Percentiles rank a stretch among this genome's conserved stretches.
Conservation (phyloP, 2,797 vertebrate genomes). For the Chrosomus eos region DNA sequence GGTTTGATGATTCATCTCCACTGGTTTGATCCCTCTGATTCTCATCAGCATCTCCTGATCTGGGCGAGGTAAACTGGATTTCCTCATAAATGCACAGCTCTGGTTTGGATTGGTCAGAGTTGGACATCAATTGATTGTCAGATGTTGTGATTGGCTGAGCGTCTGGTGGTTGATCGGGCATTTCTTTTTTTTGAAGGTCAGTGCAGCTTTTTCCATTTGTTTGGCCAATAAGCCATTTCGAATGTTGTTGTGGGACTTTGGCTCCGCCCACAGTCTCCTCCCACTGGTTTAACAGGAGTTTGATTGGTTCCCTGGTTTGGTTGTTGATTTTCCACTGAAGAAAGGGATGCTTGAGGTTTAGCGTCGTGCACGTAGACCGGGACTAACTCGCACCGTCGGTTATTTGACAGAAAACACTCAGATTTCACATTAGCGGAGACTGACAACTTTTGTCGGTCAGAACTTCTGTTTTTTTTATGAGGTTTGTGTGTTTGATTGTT, state of each 20-base stretch:
- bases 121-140: constrained; percentile 60
- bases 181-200: background rate
- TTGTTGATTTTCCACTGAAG: constrained; percentile 9
- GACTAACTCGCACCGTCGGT: constrained; percentile 71
- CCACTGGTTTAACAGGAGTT: background rate
- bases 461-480: constrained; percentile 45
- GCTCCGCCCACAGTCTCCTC: background rate
- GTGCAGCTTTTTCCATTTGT: background rate
- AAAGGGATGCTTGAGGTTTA: background rate
- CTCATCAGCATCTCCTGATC: background rate
- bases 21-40: background rate
- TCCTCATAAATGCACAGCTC: constrained; percentile 63
- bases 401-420: constrained; percentile 80
- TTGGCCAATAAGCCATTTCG: background rate
- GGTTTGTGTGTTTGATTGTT: constrained; percentile 33
- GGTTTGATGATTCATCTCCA: constrained; percentile 1
- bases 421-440: constrained; percentile 67
- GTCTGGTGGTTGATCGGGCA: background rate
- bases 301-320: constrained; percentile 38
- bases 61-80: constrained; percentile 40
- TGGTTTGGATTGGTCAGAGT: constrained; percentile 45
- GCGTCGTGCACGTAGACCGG: constrained; percentile 67
- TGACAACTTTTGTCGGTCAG: constrained; percentile 57
- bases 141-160: constrained; percentile 65
- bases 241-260: constrained; percentile 12